Evolutionary conservation across 2,888 invertebrate species (phyloP).

Genomic region (Philopedon plagiatum): DNA sequence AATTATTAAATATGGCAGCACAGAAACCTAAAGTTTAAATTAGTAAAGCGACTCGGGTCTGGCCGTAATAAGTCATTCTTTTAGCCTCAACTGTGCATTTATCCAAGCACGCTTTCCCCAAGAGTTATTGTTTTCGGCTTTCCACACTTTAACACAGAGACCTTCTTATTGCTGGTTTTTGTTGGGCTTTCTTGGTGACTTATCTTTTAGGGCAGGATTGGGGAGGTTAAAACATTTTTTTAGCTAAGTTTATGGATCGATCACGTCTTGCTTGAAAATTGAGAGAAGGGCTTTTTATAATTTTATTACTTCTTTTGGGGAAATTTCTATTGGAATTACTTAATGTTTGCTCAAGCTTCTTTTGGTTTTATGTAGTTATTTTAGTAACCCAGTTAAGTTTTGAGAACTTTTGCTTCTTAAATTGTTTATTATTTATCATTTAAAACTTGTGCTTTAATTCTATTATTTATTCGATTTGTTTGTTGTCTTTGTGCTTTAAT

Average conservation of each 20-base stretch:
- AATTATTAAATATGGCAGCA: not conserved
- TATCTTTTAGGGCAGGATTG: constrained; percentile 25
- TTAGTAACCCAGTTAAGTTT: too few species aligned
- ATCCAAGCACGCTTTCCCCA: not conserved
- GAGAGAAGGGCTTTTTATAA: too few species aligned
- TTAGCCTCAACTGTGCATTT: constrained; percentile 1
- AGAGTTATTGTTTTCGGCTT: constrained; percentile 11
- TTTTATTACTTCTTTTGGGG: too few species aligned
- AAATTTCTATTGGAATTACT: too few species aligned
- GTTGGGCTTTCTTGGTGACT: constrained; percentile 26
- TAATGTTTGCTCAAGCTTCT: too few species aligned
- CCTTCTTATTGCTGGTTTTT: constrained; percentile 22
- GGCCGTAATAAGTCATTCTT: constrained; percentile 4
- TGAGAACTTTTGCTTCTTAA: too few species aligned
- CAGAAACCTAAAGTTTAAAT: not conserved
- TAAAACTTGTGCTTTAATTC: too few species aligned
- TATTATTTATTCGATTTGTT: too few species aligned
- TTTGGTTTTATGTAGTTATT: too few species aligned
- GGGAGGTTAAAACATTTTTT: constrained; percentile 10
- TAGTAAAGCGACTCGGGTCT: not conserved
- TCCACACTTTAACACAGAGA: constrained; percentile 25
- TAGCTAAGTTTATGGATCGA: not conserved
- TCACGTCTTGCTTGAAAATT: not conserved
- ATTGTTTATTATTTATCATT: too few species aligned
- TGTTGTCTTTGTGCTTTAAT: too few species aligned